phyloP scores from a whole-genome alignment of 2,888 invertebrate species.

The Heliconius aoede region DNA sequence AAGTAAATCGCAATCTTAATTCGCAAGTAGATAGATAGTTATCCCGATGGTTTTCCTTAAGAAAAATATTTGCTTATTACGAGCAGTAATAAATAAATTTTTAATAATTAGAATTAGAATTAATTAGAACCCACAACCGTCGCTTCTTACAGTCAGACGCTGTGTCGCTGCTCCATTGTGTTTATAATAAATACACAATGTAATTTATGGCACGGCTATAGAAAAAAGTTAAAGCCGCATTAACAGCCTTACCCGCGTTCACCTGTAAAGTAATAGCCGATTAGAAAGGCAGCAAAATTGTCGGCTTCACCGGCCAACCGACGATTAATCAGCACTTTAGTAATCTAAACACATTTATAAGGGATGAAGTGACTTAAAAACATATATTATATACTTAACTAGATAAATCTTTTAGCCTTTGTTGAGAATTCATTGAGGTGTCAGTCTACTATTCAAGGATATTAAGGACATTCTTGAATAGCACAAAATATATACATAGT shows the following conservation, averaged over 20 bases:
- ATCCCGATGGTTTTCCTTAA: too few species aligned
- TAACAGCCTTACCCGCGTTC: slow-evolving; percentile 16
- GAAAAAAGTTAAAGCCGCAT: slow-evolving; percentile 28
- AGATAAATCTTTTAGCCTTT: not conserved
- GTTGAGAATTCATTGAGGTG: not conserved
- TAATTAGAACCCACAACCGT: too few species aligned
- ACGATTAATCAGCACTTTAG: slow-evolving; percentile 31
- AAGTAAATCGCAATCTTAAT: too few species aligned
- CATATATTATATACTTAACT: slow-evolving; percentile 11
- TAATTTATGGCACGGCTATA: slow-evolving; percentile 17
- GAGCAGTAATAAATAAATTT: too few species aligned
- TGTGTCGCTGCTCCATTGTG: too few species aligned
- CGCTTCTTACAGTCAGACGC: too few species aligned
- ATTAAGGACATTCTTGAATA: too few species aligned
- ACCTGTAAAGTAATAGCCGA: slow-evolving; percentile 29
- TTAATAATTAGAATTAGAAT: too few species aligned
- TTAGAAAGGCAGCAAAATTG: slow-evolving; percentile 30
- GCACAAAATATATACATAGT: not conserved
- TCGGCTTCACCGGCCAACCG: slow-evolving; percentile 29
- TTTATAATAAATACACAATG: slow-evolving; percentile 3
- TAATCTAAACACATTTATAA: slow-evolving; percentile 31
- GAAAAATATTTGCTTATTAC: too few species aligned
- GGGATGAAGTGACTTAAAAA: slow-evolving; percentile 12
- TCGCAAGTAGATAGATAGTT: too few species aligned
- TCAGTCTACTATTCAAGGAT: not conserved